Evolutionary conservation across 2,888 invertebrate species (phyloP).

Genomic region (Strigamia transsilvanica): DNA sequence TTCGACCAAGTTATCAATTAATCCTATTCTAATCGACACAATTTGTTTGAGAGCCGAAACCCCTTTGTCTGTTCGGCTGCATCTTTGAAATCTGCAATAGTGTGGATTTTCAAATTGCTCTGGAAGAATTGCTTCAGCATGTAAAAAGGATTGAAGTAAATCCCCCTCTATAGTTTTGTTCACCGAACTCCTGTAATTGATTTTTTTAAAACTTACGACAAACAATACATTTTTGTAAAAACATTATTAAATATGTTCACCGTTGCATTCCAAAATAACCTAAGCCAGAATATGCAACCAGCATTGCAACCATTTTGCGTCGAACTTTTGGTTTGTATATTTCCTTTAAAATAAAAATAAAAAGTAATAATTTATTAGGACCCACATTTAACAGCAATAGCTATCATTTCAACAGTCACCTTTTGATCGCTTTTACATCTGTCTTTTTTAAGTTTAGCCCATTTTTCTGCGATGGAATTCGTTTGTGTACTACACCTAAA

Average conservation of each 20-base stretch:
- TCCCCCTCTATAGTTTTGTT: conserved; percentile 93
- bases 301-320: conserved; percentile 76
- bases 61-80: conserved; percentile 96
- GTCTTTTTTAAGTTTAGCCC: neutral
- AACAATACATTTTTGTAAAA: too few relatives aligned
- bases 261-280: conserved; percentile 96
- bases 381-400: too few relatives aligned
- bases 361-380: neutral
- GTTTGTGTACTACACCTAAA: neutral
- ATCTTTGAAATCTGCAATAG: conserved; percentile 87
- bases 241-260: too few relatives aligned
- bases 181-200: conserved; percentile 75
- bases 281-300: conserved; percentile 90
- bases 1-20: conserved; percentile 67
- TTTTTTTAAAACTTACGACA: too few relatives aligned
- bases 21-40: conserved; percentile 83
- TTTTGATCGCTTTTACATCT: too few relatives aligned
- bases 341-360: neutral
- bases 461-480: neutral
- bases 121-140: conserved; percentile 80
- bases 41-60: conserved; percentile 92
- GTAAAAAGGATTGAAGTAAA: conserved; percentile 79
- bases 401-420: too few relatives aligned
- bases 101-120: conserved; percentile 83
- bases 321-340: neutral